phyloP scores from a whole-genome alignment of 2,113 vertebrate species.

The Tapirus terrestris region DNA sequence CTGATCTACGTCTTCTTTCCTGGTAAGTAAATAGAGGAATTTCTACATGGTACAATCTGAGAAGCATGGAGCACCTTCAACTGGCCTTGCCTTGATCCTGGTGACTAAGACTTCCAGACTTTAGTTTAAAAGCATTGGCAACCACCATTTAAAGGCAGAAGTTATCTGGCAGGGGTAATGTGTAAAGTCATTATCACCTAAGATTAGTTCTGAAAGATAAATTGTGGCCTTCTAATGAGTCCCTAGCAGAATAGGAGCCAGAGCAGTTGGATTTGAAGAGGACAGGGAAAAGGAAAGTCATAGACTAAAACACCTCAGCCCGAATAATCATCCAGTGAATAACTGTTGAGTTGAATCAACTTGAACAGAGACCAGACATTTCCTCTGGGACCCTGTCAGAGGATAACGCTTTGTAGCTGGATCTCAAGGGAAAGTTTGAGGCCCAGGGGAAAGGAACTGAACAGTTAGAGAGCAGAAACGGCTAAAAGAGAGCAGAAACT shows the following conservation, averaged over 20 bases:
- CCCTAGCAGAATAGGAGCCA: not conserved
- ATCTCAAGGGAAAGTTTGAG: not conserved
- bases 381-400: not conserved
- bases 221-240: not conserved
- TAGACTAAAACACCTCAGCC: not conserved
- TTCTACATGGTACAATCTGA: not conserved
- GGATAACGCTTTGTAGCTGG: not conserved
- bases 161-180: not conserved
- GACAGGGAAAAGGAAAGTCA: not conserved
- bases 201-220: constrained; percentile 51
- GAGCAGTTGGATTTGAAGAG: not conserved
- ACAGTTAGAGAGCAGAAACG: not conserved
- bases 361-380: not conserved
- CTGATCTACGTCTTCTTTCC: not conserved
- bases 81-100: not conserved
- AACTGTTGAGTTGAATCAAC: not conserved
- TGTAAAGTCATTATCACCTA: not conserved
- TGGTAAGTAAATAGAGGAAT: not conserved
- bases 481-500: not conserved
- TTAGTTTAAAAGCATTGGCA: constrained; percentile 16
- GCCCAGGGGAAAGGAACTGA: not conserved
- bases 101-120: not conserved
- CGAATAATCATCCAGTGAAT: not conserved
- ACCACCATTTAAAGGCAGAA: constrained; percentile 41
- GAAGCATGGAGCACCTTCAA: not conserved